These are phyloP conservation scores for Drosophila ustulata DNA, from an alignment of 2,888 invertebrate species.

Conservation along the genomic window DNA sequence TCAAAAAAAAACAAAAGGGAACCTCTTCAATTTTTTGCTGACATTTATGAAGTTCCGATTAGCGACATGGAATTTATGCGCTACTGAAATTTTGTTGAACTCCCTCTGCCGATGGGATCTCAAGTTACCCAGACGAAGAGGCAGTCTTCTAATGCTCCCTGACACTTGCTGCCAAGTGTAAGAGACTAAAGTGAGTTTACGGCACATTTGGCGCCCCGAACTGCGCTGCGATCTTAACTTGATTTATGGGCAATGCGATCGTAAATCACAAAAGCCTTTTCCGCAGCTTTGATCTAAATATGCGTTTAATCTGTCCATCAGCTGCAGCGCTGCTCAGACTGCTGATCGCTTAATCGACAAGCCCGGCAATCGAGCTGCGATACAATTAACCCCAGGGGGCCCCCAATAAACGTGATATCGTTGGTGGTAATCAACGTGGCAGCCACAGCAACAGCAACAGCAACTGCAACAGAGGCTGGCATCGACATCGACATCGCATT, in stretches of 20 bases:
- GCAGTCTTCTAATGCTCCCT: slow-evolving; percentile 63
- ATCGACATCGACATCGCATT: neutral
- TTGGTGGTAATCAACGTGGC: slow-evolving; percentile 54
- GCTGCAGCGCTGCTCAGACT: slow-evolving; percentile 7
- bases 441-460: neutral
- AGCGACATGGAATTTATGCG: slow-evolving; percentile 76
- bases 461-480: neutral
- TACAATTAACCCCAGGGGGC: slow-evolving; percentile 81
- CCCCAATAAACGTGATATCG: slow-evolving; percentile 63
- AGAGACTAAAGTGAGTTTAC: slow-evolving; percentile 52
- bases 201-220: slow-evolving; percentile 51
- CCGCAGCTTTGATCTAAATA: slow-evolving; percentile 56
- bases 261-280: slow-evolving; percentile 50
- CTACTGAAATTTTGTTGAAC: slow-evolving; percentile 65
- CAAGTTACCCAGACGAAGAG: slow-evolving; percentile 53
- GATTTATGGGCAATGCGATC: slow-evolving; percentile 44
- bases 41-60: slow-evolving; percentile 73
- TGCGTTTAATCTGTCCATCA: slow-evolving; percentile 51
- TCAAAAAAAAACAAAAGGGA: neutral
- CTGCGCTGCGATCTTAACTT: slow-evolving; percentile 34
- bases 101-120: slow-evolving; percentile 20
- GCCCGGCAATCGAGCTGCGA: slow-evolving; percentile 52
- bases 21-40: slow-evolving; percentile 49
- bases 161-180: slow-evolving; percentile 79
- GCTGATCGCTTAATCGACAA: slow-evolving; percentile 82